Evolutionary conservation across 1,140 invertebrate species (phyloP), one percentile per base, ranked within the genome.

Genomic region (Eumaeus atala): DNA sequence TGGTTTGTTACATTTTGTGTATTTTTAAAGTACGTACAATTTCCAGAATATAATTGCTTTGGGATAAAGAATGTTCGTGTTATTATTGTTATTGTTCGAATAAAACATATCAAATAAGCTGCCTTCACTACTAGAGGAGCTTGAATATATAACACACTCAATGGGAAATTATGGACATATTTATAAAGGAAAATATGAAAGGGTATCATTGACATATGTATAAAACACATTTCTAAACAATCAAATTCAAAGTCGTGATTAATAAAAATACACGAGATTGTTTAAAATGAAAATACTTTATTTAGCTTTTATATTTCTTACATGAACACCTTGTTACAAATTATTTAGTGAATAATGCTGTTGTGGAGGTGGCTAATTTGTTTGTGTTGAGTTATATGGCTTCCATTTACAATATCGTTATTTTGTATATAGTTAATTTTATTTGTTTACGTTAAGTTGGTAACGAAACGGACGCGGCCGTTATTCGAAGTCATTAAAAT

Each of bases 351-450:
- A 28, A 28, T 28, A 28, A 28, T 28, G 21, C 21, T 28, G 21
- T 12, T 42, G 9, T 44, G 40, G 40, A 44, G 40, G 40, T 44
- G 9, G 12, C 40, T 44, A 9, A 44, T 44, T 44, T 44, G 40
- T 44, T 1, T 40, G 40, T 44, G 40, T 44, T 44, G 40, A 44
- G 40, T 44, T 28, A 8, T 17, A 16, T 44, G 40, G 40, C 40
- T 44, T 44, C 40, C 40, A 44, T 44, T 44, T 44, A 44, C 40
- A 44, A 44, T 44, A 18, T 16, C 40, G 40, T 44, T 44, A 44
- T 44, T 44, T 44, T 44, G 40, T 44, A 44, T 44, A 44, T 44
- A 44, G 16, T 44, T 44, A 44, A 16, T 44, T 44, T 44, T 44
- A 44, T 44, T 9, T 44, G 40, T 18, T 44, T 16, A 28, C 21